Evolutionary conservation across 1,140 invertebrate genomes (phyloP).

Genomic region (Drosophila azteca): DNA sequence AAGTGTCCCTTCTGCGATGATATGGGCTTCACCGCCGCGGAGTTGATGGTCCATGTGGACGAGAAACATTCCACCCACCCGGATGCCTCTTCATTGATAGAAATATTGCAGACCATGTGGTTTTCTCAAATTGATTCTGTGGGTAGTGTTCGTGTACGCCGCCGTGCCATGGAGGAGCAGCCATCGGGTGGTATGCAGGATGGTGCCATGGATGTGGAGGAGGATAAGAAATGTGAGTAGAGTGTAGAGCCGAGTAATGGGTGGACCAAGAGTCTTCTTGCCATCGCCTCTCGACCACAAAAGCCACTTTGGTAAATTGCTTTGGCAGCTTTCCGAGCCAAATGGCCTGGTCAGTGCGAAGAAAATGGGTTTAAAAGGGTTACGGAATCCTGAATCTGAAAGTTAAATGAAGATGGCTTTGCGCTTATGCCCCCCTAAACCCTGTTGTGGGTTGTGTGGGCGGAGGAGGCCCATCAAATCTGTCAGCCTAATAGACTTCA

Average conservation of each 20-base stretch:
- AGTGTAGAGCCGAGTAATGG: conserved; percentile 19
- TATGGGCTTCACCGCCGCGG: conserved; percentile 39
- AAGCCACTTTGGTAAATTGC: conserved; percentile 49
- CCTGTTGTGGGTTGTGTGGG: conserved; percentile 1
- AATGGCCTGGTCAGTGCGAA: no score
- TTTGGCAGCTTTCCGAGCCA: neutral
- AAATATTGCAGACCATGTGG: conserved; percentile 44
- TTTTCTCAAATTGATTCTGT: no score
- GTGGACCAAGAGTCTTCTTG: conserved; percentile 1
- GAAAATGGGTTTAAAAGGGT: conserved; percentile 30
- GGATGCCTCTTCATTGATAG: conserved; percentile 34
- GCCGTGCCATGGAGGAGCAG: neutral
- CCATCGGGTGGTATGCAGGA: neutral
- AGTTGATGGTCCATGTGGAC: conserved; percentile 47
- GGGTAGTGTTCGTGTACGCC: no score
- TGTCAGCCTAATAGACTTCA: conserved; percentile 16
- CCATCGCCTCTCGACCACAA: conserved; percentile 6
- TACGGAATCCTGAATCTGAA: conserved; percentile 37
- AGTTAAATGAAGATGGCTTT: conserved; percentile 42
- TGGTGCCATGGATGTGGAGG: neutral
- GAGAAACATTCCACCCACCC: conserved; percentile 29
- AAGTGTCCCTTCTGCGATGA: conserved; percentile 53
- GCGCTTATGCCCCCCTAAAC: neutral
- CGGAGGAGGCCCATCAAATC: neutral
- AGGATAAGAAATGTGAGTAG: conserved; percentile 43